Percentiles rank a stretch among this genome's conserved stretches.
These are phyloP conservation scores for Steatornis caripensis DNA, from an alignment of 2,113 vertebrate genomes.

Conservation along the genomic window DNA sequence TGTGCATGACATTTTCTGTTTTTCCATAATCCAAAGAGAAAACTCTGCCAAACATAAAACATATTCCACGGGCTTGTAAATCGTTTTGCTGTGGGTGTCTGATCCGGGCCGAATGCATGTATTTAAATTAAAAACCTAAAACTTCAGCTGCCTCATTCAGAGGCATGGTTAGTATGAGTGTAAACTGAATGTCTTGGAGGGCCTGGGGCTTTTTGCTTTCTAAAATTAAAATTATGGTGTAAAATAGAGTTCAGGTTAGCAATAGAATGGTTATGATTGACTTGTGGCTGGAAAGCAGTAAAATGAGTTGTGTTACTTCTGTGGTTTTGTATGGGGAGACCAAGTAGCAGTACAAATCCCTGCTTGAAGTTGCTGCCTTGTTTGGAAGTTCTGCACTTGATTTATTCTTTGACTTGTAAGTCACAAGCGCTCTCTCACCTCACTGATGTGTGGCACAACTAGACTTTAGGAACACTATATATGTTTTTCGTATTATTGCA, in stretches of 20 bases:
- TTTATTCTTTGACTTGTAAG: neutral
- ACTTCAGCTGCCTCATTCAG: neutral
- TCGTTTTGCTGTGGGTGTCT: neutral
- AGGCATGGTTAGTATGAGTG: neutral
- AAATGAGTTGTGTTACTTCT: neutral
- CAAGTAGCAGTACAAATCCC: neutral
- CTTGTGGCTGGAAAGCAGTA: neutral
- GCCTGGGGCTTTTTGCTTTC: neutral
- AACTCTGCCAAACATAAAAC: neutral
- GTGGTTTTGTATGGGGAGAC: neutral
- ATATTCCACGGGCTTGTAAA: neutral
- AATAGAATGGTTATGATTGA: neutral
- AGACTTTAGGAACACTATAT: neutral
- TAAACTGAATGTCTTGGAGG: neutral
- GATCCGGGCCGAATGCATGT: neutral
- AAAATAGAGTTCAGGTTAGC: neutral
- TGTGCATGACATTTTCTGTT: neutral
- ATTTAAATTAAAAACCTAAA: neutral
- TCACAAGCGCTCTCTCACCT: neutral
- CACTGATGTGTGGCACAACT: neutral
- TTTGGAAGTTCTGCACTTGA: neutral
- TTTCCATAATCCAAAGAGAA: neutral
- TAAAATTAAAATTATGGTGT: neutral
- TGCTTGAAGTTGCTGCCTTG: neutral
- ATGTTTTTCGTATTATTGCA: neutral